Percentiles rank a stretch among this genome's conserved stretches.
These are phyloP conservation scores for Scolopax bukidnonensis DNA, from an alignment of 2,797 vertebrate species.

Conservation along the genomic window DNA sequence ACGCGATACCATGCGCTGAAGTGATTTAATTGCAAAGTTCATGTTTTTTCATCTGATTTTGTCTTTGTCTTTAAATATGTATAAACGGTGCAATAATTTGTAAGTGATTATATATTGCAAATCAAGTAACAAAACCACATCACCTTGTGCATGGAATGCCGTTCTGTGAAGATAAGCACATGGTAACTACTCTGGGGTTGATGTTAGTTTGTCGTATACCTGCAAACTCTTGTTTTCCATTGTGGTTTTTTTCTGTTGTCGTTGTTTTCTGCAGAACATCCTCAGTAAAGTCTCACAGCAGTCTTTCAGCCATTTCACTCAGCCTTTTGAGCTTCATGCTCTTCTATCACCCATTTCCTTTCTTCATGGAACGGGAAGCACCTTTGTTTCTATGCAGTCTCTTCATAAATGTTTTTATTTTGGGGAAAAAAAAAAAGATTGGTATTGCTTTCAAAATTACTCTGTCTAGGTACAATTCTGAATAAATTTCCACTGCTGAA, in stretches of 20 bases:
- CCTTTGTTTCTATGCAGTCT: background rate
- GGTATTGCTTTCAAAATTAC: background rate
- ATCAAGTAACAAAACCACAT: background rate
- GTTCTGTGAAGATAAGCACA: background rate
- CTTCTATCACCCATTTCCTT: background rate
- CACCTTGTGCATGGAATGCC: background rate
- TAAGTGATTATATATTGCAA: background rate
- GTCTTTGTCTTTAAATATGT: background rate
- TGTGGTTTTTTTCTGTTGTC: background rate
- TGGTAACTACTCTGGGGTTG: background rate
- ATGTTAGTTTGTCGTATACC: background rate
- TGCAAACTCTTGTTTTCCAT: background rate
- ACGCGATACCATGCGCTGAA: background rate
- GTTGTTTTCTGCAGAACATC: background rate
- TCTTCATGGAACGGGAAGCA: background rate
- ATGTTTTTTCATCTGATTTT: background rate
- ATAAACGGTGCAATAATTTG: background rate
- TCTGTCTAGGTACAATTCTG: background rate
- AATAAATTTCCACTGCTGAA: background rate
- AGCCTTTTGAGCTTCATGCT: background rate
- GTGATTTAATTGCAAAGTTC: background rate
- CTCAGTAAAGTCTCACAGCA: background rate
- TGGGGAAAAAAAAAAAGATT: background rate
- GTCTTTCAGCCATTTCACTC: background rate
- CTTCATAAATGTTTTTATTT: background rate